Evolutionary conservation across 2,113 vertebrate species (phyloP), one percentile per base, ranked within the genome.

Genomic region (Jacana jacana): DNA sequence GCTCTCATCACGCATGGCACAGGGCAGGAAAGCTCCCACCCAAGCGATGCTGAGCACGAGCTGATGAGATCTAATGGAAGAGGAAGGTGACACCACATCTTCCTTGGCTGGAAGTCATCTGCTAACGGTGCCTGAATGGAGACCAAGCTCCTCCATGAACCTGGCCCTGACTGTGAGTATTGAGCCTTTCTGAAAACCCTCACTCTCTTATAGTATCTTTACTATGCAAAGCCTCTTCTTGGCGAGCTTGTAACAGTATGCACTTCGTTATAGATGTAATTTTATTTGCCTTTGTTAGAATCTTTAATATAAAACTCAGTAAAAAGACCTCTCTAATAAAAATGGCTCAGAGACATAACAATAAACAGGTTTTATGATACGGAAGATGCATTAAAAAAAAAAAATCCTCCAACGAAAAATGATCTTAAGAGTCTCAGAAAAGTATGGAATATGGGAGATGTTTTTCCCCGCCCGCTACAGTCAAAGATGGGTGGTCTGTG

Each of bases 281-380:
- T 92, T 88, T 92, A 88, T 92, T 78, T 89, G 72, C 78, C 78
- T 91, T 94, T 77, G 75, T 61, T 73, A 68, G 78, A 85, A 46
- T 81, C 70, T 54, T 76, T 31, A 57, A 70, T 31, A 51, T 40
- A 49, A 76, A 78, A 64, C 72, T 71, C 63, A 65, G 27, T 87
- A 79, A 87, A 63, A 70, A 23, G 85, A 72, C 54, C 58, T 18
- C 27, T 52, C 40, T 42, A 58, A 83, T 91, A 78, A 31, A 78
- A 81, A 46, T 24, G 27, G 37, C 73, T 73, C 51, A 49, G 70
- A 75, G 60, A 93, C 57, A 80, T 63, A 66, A 79, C 72, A 89
- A 71, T 33, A 79, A 95, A 71, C 39, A 69, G 48, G 24, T 72
- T 86, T 79, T 49, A 52, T 80, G 69, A 81, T 83, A 84, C 35